These are phyloP conservation scores for Gobio occitaniae DNA, from an alignment of 2,797 vertebrate species.

Conservation along the genomic window DNA sequence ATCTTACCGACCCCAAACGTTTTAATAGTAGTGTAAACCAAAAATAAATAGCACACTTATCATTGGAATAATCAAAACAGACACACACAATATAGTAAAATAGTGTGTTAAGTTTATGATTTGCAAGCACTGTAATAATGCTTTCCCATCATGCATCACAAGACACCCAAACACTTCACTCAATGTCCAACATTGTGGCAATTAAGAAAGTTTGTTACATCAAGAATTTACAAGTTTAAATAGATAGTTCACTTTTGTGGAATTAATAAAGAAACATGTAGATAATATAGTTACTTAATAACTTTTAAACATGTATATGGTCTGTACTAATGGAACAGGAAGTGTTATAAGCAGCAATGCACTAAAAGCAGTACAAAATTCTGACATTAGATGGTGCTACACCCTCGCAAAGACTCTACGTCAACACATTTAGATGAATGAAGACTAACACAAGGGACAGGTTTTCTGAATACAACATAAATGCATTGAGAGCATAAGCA, in stretches of 20 bases:
- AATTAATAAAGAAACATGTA: background rate
- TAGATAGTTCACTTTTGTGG: no score
- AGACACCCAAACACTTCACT: background rate
- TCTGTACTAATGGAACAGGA: background rate
- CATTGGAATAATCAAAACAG: background rate
- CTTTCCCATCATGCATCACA: background rate
- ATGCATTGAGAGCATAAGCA: background rate
- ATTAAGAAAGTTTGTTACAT: background rate
- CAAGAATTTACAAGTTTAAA: no score
- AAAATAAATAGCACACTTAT: background rate
- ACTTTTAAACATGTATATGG: background rate
- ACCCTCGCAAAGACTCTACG: conserved; percentile 31
- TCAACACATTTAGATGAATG: background rate
- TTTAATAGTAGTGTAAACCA: background rate
- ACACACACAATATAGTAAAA: background rate
- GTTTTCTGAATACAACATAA: background rate
- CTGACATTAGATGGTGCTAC: conserved; percentile 69
- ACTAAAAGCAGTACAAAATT: background rate
- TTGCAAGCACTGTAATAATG: background rate
- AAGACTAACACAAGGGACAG: background rate
- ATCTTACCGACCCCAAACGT: background rate
- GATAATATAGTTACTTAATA: background rate
- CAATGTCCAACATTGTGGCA: background rate
- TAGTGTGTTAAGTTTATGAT: background rate
- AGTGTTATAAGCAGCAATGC: background rate